Conservation (phyloP, 2,797 vertebrate genomes). For the Acanthis flammea region DNA sequence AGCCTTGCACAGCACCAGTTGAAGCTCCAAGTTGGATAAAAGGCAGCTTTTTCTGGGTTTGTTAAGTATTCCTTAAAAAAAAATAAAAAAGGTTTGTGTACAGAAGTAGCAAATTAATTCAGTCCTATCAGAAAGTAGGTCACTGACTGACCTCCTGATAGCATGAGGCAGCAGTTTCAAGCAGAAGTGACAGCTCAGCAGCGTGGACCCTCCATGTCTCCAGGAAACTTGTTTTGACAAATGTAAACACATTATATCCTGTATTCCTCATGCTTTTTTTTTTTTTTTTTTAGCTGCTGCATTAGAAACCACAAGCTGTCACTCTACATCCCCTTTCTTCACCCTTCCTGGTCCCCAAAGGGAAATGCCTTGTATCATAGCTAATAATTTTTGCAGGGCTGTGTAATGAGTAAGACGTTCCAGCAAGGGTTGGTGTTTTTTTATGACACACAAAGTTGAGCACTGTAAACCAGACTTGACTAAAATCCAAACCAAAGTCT, state of each 20-base stretch:
- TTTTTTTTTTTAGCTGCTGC: neutral
- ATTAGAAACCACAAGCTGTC: slow-evolving; percentile 67
- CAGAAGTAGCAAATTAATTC: slow-evolving; percentile 65
- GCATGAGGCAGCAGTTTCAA: slow-evolving; percentile 85
- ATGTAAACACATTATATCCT: slow-evolving; percentile 83
- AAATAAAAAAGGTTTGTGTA: slow-evolving; percentile 16
- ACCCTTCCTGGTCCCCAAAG: slow-evolving; percentile 54
- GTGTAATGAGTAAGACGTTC: neutral
- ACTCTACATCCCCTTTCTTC: slow-evolving; percentile 53
- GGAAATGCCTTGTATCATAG: slow-evolving; percentile 56
- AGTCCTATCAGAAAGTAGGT: slow-evolving; percentile 79
- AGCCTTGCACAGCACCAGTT: neutral
- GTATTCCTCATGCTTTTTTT: slow-evolving; percentile 66
- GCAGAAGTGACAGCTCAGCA: slow-evolving; percentile 65
- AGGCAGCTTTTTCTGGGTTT: slow-evolving; percentile 21
- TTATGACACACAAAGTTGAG: neutral
- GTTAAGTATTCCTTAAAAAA: slow-evolving; percentile 30
- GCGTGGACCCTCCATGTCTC: slow-evolving; percentile 67
- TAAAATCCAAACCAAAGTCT: slow-evolving; percentile 49
- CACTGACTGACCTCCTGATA: slow-evolving; percentile 74
- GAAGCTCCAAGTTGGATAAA: slow-evolving; percentile 11
- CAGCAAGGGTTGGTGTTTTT: neutral
- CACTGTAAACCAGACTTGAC: slow-evolving; percentile 53
- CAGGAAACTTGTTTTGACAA: slow-evolving; percentile 82
- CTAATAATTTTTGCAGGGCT: slow-evolving; percentile 57